Evolutionary conservation across 2,113 vertebrate species (phyloP).

Genomic region (Maccullochella peelii): DNA sequence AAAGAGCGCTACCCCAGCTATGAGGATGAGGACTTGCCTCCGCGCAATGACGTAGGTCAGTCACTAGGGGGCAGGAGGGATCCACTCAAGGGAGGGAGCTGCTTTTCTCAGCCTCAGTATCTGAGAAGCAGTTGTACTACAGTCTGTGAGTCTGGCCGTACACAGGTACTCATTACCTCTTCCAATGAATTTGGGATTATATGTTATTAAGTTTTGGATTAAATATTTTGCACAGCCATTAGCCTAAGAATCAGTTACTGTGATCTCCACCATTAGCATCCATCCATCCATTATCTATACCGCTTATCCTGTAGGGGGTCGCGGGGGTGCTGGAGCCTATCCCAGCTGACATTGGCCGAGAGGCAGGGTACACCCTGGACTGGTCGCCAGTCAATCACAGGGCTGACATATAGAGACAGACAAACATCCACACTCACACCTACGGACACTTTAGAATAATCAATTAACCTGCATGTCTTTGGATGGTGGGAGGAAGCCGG

Average conservation of each 20-base stretch:
- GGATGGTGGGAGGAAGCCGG: too few species aligned
- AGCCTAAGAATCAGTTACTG: neutral
- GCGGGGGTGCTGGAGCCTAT: too few species aligned
- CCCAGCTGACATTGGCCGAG: too few species aligned
- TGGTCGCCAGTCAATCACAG: too few species aligned
- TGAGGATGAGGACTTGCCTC: constrained; percentile 93
- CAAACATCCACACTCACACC: too few species aligned
- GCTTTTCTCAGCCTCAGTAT: constrained; percentile 5
- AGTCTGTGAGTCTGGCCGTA: constrained; percentile 8
- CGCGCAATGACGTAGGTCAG: constrained; percentile 91
- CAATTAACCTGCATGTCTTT: too few species aligned
- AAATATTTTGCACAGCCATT: neutral
- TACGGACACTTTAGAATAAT: too few species aligned
- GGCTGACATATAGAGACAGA: too few species aligned
- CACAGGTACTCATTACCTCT: neutral
- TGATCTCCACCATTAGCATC: neutral
- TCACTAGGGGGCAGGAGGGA: constrained; percentile 67
- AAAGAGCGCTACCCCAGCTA: constrained; percentile 95
- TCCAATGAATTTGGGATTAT: neutral
- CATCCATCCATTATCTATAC: too few species aligned
- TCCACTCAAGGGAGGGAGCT: constrained; percentile 15
- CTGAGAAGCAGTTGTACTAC: neutral
- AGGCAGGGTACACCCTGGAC: too few species aligned
- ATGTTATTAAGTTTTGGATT: neutral
- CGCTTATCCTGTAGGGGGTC: too few species aligned